These are phyloP conservation scores for Drosophila nigricruria DNA, from an alignment of 2,888 invertebrate genomes.

Conservation along the genomic window DNA sequence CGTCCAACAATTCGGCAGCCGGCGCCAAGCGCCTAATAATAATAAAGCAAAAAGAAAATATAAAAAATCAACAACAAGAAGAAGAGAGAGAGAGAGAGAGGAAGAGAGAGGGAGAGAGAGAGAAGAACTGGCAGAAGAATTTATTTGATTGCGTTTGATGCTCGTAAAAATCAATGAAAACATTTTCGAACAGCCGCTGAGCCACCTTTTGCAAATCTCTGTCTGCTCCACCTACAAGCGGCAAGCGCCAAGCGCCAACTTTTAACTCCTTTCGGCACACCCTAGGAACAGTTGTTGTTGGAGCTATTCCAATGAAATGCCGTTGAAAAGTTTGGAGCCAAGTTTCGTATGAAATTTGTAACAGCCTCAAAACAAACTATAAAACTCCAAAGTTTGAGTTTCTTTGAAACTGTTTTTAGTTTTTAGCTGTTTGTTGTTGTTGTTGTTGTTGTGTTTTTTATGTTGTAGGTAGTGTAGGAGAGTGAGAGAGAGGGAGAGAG, in stretches of 20 bases:
- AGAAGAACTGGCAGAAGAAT: constrained; percentile 43
- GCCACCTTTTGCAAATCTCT: constrained; percentile 62
- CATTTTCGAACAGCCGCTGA: constrained; percentile 56
- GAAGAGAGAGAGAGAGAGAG: constrained; percentile 11
- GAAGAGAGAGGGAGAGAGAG: not conserved
- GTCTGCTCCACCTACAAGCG: constrained; percentile 7
- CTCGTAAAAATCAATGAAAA: constrained; percentile 80
- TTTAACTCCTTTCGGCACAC: not conserved
- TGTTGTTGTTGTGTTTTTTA: constrained; percentile 16
- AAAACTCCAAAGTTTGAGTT: constrained; percentile 75
- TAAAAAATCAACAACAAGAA: not conserved
- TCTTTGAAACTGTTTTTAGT: constrained; percentile 75
- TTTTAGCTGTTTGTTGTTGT: constrained; percentile 20
- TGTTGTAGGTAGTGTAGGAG: not conserved
- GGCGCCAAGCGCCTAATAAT: constrained; percentile 35
- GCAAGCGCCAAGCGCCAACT: not conserved
- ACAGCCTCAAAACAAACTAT: constrained; percentile 68
- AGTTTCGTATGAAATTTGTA: constrained; percentile 76
- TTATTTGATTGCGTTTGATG: constrained; percentile 75
- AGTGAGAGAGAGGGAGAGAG: too few relatives aligned
- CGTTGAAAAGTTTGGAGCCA: constrained; percentile 68
- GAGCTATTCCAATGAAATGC: constrained; percentile 73
- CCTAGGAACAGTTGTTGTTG: not conserved
- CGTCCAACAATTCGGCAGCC: constrained; percentile 39
- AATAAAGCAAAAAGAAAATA: constrained; percentile 27